Evolutionary conservation across 2,888 invertebrate species (phyloP), one percentile per base, ranked within the genome.

Genomic region (Lepidochitona cinerea): DNA sequence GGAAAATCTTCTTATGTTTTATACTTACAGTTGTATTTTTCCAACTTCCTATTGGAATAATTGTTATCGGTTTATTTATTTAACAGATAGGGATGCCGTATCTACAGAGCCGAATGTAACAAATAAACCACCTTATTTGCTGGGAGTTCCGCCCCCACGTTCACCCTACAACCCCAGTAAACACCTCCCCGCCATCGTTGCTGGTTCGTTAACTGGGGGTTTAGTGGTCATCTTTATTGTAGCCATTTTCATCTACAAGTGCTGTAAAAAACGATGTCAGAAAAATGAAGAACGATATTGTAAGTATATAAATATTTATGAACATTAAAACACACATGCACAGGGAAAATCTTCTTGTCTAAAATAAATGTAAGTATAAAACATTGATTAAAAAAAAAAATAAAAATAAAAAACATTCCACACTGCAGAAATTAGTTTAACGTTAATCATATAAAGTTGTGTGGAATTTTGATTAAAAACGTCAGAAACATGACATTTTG

Each of bases 201-300:
- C 72, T 7, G 78, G 72, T 2, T 67, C 68, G 54, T 66, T 74
- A 12, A 76, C 76, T 26, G 76, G 65, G 18, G 76, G 70, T 14
- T 49, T 72, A 7, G 67, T 73, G 26, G 37, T 78, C 52, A 29
- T 76, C 41, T 69, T 74, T 53, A 67, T 76, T 14, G 53, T 76
- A 33, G 74, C 67, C 7, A 66, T 74, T 29, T 64, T 74, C 41
- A 74, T 72, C 59, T 76, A 71, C 29, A 68, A 70, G 36, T 78
- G 76, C 41, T 49, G 74, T 3, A 72, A 74, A 69, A 70, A 68
- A 59, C 65, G 72, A 23, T 67, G 72, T 53, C 52, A 59, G 33
- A 68, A 68, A 67, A 66, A 68, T 26, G 64, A 68, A 64, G 75
- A 75, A 41, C 23, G 36, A 65, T 65, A 33, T 14, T 65, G 32